Conservation (phyloP, 2,888 invertebrate species). For the Pyrrhosoma nymphula region DNA sequence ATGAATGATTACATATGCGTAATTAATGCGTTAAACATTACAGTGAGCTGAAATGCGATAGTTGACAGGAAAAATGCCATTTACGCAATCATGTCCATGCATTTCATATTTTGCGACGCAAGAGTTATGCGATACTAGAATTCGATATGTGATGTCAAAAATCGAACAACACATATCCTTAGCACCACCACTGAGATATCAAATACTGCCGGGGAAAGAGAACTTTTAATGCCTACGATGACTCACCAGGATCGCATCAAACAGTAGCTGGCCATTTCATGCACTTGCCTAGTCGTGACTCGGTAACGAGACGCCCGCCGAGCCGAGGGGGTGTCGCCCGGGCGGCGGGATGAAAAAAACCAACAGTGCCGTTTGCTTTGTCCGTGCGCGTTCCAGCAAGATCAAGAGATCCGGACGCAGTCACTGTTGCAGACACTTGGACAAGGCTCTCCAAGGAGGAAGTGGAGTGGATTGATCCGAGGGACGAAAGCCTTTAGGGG, state of each 20-base stretch:
- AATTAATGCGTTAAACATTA: too few species aligned
- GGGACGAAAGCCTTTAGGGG: not conserved
- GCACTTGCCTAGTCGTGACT: not conserved
- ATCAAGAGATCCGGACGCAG: not conserved
- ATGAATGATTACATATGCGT: too few species aligned
- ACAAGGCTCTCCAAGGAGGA: not conserved
- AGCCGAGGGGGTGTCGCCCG: not conserved
- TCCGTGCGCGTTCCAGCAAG: not conserved
- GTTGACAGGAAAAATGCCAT: too few species aligned
- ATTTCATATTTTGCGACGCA: too few species aligned
- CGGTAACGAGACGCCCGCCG: not conserved
- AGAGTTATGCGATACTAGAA: too few species aligned
- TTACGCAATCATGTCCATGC: too few species aligned
- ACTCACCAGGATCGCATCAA: not conserved
- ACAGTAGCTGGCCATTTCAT: not conserved
- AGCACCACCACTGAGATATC: too few species aligned
- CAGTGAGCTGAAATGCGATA: too few species aligned
- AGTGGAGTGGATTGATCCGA: not conserved
- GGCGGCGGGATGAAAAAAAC: not conserved
- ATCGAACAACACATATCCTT: too few species aligned
- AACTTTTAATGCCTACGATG: not conserved
- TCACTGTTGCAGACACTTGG: not conserved
- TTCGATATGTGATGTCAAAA: too few species aligned
- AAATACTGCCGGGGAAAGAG: not conserved
- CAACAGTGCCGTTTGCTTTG: not conserved